Percentiles rank a stretch among this genome's conserved stretches.
Conservation (phyloP, 1,140 invertebrate genomes). For the Brachionus calyciflorus region DNA sequence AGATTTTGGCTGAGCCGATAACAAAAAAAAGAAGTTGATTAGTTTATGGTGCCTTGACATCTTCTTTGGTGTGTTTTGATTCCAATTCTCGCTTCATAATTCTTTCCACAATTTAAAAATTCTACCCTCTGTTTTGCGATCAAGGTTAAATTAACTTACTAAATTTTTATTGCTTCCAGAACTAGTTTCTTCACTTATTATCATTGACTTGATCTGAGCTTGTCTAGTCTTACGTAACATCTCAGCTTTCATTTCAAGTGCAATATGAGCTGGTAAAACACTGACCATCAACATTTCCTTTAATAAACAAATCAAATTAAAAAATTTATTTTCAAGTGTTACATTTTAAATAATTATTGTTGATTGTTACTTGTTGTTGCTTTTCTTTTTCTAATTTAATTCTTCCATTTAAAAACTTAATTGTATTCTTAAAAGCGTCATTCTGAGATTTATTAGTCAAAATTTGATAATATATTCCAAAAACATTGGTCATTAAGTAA, state of each 20-base stretch:
- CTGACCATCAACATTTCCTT: slow-evolving; percentile 45
- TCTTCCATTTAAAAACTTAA: slow-evolving; percentile 28
- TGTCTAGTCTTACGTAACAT: slow-evolving; percentile 14
- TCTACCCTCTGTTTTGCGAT: too few relatives aligned
- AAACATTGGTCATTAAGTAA: slow-evolving; percentile 33
- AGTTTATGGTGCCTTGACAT: too few relatives aligned
- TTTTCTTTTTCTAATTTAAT: slow-evolving; percentile 38
- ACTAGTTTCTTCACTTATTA: slow-evolving; percentile 10
- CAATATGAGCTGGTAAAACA: slow-evolving; percentile 43
- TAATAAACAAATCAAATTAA: too few relatives aligned
- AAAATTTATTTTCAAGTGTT: too few relatives aligned
- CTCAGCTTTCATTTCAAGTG: slow-evolving; percentile 25
- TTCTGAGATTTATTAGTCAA: slow-evolving; percentile 25
- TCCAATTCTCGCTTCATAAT: too few relatives aligned
- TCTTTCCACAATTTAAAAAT: too few relatives aligned
- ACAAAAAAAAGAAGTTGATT: too few relatives aligned
- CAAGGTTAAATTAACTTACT: too few relatives aligned
- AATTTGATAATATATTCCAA: slow-evolving; percentile 22
- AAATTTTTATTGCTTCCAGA: slow-evolving; percentile 1
- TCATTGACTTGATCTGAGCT: slow-evolving; percentile 19
- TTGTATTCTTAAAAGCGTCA: slow-evolving; percentile 38
- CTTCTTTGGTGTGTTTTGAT: too few relatives aligned
- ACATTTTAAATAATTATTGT: too few relatives aligned
- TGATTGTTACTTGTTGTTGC: slow-evolving; percentile 15
- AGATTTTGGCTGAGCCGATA: too few relatives aligned